phyloP scores from a whole-genome alignment of 2,113 vertebrate genomes.

The Verasper variegatus region DNA sequence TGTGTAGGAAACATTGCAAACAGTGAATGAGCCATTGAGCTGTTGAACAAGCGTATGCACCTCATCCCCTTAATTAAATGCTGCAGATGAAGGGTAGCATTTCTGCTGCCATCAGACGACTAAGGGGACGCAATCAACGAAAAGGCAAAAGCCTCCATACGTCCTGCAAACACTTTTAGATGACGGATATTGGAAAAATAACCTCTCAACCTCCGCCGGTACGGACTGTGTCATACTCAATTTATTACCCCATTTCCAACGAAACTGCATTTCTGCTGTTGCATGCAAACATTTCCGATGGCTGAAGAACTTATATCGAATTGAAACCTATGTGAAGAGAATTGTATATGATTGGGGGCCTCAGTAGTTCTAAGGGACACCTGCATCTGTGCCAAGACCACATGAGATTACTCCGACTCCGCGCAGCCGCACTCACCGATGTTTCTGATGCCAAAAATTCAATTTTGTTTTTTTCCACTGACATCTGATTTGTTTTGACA shows the following conservation, averaged over 20 bases:
- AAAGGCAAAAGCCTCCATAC: slow-evolving; percentile 39
- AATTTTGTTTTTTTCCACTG: not conserved
- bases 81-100: slow-evolving; percentile 20
- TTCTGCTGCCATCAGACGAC: slow-evolving; percentile 18
- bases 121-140: slow-evolving; percentile 20
- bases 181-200: slow-evolving; percentile 55
- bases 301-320: slow-evolving; percentile 44
- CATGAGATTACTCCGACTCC: slow-evolving; percentile 13
- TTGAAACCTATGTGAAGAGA: slow-evolving; percentile 8
- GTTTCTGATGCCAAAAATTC: not conserved
- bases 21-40: not conserved
- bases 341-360: slow-evolving; percentile 35
- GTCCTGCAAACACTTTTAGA: slow-evolving; percentile 30
- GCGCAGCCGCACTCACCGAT: not conserved
- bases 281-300: slow-evolving; percentile 33
- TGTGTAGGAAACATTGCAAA: slow-evolving; percentile 1
- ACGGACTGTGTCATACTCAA: slow-evolving; percentile 33
- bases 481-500: slow-evolving; percentile 27
- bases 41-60: slow-evolving; percentile 3
- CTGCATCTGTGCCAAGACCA: slow-evolving; percentile 35
- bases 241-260: slow-evolving; percentile 50
- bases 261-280: slow-evolving; percentile 36
- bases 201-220: slow-evolving; percentile 22
- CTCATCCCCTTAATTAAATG: slow-evolving; percentile 50
- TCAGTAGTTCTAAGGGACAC: slow-evolving; percentile 28